Evolutionary conservation across 1,140 invertebrate genomes (phyloP).

Genomic region (Cyclina sinensis): DNA sequence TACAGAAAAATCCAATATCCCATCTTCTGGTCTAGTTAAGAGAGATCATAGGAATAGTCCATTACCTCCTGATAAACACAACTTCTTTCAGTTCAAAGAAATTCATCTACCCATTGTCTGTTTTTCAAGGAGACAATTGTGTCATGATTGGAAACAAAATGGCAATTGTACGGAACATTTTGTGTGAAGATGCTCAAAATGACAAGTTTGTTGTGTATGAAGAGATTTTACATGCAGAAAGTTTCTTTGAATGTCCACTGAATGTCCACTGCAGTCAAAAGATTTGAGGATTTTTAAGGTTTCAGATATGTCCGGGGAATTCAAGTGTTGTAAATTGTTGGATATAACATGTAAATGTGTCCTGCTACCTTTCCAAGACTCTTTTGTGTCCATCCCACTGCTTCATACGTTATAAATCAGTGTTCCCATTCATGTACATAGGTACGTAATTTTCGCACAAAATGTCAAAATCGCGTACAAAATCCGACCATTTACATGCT

Average conservation of each 20-base stretch:
- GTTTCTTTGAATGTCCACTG: too few relatives aligned
- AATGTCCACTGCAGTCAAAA: constrained; percentile 30
- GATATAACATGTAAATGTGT: constrained; percentile 51
- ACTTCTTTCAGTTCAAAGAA: constrained; percentile 53
- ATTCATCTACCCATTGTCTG: constrained; percentile 14
- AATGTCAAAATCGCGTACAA: too few relatives aligned
- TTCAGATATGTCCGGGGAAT: constrained; percentile 36
- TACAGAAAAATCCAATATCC: neutral
- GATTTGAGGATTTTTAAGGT: constrained; percentile 27
- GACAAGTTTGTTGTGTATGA: constrained; percentile 47
- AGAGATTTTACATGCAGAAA: constrained; percentile 16
- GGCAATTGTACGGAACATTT: constrained; percentile 57
- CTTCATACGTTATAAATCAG: constrained; percentile 26
- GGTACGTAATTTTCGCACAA: neutral
- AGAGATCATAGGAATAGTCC: constrained; percentile 52
- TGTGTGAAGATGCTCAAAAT: neutral
- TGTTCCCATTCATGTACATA: neutral
- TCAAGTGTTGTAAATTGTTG: neutral
- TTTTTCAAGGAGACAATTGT: constrained; percentile 40
- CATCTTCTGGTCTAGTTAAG: constrained; percentile 23
- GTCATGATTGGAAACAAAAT: constrained; percentile 34
- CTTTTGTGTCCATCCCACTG: constrained; percentile 38
- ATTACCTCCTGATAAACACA: neutral
- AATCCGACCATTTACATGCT: too few relatives aligned
- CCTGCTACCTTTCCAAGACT: constrained; percentile 14